Percentiles rank a stretch among this genome's conserved stretches.
These are phyloP conservation scores for Takifugu rubripes DNA, from an alignment of 2,797 vertebrate genomes.

Conservation along the genomic window DNA sequence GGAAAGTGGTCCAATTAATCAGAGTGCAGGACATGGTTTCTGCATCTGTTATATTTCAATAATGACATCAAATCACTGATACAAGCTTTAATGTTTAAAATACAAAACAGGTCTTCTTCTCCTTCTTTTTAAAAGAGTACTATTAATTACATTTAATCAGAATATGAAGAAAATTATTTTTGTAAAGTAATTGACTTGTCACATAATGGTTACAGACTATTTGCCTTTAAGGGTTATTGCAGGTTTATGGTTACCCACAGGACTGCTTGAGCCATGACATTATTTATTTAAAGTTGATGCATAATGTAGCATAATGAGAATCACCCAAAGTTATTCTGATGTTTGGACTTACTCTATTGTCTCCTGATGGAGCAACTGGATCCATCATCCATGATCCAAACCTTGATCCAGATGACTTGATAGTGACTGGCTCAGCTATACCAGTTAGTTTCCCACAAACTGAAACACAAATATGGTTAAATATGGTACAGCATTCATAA, in stretches of 20 bases:
- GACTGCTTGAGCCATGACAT: neutral
- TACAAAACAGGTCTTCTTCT: too few species aligned
- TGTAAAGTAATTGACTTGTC: neutral
- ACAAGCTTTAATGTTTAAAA: too few species aligned
- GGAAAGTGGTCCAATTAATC: too few species aligned
- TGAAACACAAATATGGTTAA: conserved; percentile 60
- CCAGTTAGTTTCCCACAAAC: conserved; percentile 95
- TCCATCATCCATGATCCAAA: conserved; percentile 99
- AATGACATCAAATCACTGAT: too few species aligned
- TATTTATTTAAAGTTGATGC: neutral
- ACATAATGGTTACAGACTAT: too few species aligned
- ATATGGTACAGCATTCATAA: neutral
- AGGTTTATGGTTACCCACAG: neutral
- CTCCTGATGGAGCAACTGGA: conserved; percentile 85
- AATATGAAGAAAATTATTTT: too few species aligned
- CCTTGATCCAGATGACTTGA: conserved; percentile 93
- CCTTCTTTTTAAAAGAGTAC: too few species aligned
- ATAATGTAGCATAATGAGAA: neutral
- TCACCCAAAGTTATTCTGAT: neutral
- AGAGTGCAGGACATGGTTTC: too few species aligned
- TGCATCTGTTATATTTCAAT: too few species aligned
- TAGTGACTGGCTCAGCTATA: conserved; percentile 90
- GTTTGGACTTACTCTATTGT: conserved; percentile 82
- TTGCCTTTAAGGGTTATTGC: too few species aligned
- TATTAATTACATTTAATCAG: too few species aligned